Percentiles rank a stretch among this genome's conserved stretches.
Conservation (phyloP, 92 coral and sea anemone genomes). For the Scolanthus callimorphus region DNA sequence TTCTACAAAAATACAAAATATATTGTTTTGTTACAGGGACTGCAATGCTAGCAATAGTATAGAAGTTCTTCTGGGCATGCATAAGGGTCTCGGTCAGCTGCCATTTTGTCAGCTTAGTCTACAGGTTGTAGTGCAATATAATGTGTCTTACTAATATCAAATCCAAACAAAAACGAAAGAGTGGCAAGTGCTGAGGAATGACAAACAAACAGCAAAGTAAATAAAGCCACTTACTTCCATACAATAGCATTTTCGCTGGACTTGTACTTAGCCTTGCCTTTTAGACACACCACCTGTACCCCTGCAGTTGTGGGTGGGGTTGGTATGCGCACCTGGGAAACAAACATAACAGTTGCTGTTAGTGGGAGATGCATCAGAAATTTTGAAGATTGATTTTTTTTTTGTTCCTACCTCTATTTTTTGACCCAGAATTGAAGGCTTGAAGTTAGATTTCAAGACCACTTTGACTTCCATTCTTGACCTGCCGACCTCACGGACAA, state of each 20-base stretch:
- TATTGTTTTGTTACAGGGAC: too few relatives aligned
- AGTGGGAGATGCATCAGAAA: background rate
- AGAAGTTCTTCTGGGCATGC: too few relatives aligned
- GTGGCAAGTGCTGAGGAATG: too few relatives aligned
- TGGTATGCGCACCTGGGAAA: constrained; percentile 82
- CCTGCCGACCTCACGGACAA: constrained; percentile 95
- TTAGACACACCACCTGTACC: constrained; percentile 96
- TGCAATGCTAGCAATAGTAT: too few relatives aligned
- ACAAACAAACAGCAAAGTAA: too few relatives aligned
- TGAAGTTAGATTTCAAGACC: constrained; percentile 96
- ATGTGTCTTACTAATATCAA: too few relatives aligned
- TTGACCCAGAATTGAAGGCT: constrained; percentile 94
- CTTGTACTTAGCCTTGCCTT: constrained; percentile 99
- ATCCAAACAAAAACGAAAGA: too few relatives aligned
- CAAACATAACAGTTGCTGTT: background rate
- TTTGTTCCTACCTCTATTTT: constrained; percentile 75
- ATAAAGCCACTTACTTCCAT: constrained; percentile 95
- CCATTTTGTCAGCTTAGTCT: too few relatives aligned
- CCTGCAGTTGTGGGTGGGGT: constrained; percentile 99
- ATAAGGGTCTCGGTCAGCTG: too few relatives aligned
- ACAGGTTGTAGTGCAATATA: too few relatives aligned
- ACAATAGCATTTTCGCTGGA: constrained; percentile 99
- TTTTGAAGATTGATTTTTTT: background rate
- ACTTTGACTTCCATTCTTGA: constrained; percentile 98
- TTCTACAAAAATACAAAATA: constrained; percentile 54